Percentiles rank a stretch among this genome's conserved stretches.
phyloP scores from a whole-genome alignment of 1,140 invertebrate genomes.

The Marisa cornuarietis region DNA sequence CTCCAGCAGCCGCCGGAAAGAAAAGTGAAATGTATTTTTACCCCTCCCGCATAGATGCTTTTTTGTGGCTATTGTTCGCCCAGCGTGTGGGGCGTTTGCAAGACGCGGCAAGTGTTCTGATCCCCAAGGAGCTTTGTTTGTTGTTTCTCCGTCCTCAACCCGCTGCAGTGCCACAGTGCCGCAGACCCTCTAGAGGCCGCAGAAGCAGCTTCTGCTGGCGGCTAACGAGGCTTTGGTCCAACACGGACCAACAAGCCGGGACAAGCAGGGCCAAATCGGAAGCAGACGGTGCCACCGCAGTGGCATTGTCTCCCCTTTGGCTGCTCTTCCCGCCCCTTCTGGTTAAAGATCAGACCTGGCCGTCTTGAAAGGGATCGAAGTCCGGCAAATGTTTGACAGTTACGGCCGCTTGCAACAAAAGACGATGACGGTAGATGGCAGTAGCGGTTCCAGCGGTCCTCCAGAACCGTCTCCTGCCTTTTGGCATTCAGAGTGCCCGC shows the following conservation, averaged over 20 bases:
- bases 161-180: too few species aligned
- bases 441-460: not conserved
- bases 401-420: not conserved
- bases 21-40: too few species aligned
- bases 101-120: too few species aligned
- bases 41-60: too few species aligned
- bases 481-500: not conserved
- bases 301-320: not conserved
- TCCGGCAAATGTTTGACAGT: not conserved
- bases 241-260: not conserved
- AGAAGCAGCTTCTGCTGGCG: too few species aligned
- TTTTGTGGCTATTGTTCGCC: too few species aligned
- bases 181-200: too few species aligned
- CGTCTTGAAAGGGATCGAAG: not conserved
- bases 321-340: not conserved
- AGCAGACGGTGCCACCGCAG: slow-evolving; percentile 7
- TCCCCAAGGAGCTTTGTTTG: too few species aligned
- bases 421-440: not conserved
- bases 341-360: too few species aligned
- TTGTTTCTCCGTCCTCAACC: too few species aligned
- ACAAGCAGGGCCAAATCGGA: not conserved
- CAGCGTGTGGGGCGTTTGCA: too few species aligned
- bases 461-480: not conserved
- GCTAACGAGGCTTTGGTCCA: not conserved
- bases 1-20: too few species aligned